Evolutionary conservation across 1,140 invertebrate genomes (phyloP).

Genomic region (Watersipora subatra): DNA sequence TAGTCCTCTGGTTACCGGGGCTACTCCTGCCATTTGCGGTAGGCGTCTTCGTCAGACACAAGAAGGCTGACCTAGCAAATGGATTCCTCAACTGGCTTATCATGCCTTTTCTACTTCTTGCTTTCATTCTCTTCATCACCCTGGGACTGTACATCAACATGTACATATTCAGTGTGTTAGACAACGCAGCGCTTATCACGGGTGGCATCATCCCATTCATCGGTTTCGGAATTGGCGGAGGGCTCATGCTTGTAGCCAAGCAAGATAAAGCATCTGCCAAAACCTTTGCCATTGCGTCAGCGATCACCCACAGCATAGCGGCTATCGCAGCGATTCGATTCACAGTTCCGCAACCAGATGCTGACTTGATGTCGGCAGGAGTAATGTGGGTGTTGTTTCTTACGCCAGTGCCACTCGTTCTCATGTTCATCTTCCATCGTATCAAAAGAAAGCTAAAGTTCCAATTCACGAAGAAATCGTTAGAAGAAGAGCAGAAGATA

Average conservation of each 20-base stretch:
- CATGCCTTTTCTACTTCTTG: slow-evolving; percentile 30
- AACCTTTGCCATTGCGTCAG: slow-evolving; percentile 29
- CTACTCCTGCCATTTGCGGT: slow-evolving; percentile 25
- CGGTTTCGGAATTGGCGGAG: slow-evolving; percentile 22
- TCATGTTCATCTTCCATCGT: slow-evolving; percentile 20
- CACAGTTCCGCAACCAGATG: slow-evolving; percentile 24
- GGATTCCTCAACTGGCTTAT: slow-evolving; percentile 31
- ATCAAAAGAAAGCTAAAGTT: slow-evolving; percentile 15
- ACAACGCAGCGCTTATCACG: slow-evolving; percentile 20
- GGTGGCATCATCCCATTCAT: slow-evolving; percentile 25
- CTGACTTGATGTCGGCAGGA: slow-evolving; percentile 24
- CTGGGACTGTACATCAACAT: slow-evolving; percentile 37
- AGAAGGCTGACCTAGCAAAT: slow-evolving; percentile 23
- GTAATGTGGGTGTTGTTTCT: slow-evolving; percentile 34
- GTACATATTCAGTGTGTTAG: slow-evolving; percentile 30
- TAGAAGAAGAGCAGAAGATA: background rate
- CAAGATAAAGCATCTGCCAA: slow-evolving; percentile 22
- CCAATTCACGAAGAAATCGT: slow-evolving; percentile 19
- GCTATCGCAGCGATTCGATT: slow-evolving; percentile 27
- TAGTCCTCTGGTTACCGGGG: slow-evolving; percentile 31
- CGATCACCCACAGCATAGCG: slow-evolving; percentile 28
- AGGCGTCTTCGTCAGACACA: slow-evolving; percentile 25
- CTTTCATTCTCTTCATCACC: slow-evolving; percentile 33
- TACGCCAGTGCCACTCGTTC: slow-evolving; percentile 27
- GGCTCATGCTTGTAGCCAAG: slow-evolving; percentile 18